Percentiles rank a stretch among this genome's conserved stretches.
Evolutionary conservation across 2,797 vertebrate genomes (phyloP).

Genomic region (Hapalemur alaotrensis): DNA sequence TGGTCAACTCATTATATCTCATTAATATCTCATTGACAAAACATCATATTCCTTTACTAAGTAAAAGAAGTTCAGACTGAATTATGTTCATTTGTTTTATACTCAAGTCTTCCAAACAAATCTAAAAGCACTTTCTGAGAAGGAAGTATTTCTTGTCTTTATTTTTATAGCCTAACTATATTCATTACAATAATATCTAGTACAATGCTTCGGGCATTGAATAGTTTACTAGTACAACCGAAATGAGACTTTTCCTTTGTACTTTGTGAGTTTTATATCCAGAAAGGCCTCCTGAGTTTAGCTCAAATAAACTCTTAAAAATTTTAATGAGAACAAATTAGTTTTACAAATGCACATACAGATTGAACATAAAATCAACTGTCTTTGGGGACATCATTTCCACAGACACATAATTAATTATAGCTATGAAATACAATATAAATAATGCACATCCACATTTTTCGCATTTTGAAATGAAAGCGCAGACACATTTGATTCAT

Average conservation of each 20-base stretch:
- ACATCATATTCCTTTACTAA: not conserved
- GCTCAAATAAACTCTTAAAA: constrained; percentile 66
- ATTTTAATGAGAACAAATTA: constrained; percentile 70
- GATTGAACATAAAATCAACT: constrained; percentile 66
- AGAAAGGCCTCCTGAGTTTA: constrained; percentile 57
- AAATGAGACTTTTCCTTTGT: constrained; percentile 60
- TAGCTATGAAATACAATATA: constrained; percentile 64
- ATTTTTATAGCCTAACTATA: not conserved
- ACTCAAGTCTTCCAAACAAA: not conserved
- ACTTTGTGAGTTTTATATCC: constrained; percentile 44
- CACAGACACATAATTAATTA: constrained; percentile 74
- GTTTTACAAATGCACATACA: constrained; percentile 71
- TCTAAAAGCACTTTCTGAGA: not conserved
- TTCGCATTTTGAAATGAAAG: constrained; percentile 52
- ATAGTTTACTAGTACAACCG: not conserved
- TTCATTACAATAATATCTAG: not conserved
- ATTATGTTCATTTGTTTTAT: not conserved
- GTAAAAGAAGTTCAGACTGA: not conserved
- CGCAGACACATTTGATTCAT: constrained; percentile 57
- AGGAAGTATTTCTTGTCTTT: not conserved
- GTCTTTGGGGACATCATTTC: constrained; percentile 63
- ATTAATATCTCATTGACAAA: not conserved
- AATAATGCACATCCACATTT: constrained; percentile 61
- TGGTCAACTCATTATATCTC: not conserved
- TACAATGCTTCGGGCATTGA: not conserved